Percentiles rank a stretch among this genome's conserved stretches.
These are phyloP conservation scores for Syngnathus rostellatus DNA, from an alignment of 2,797 vertebrate genomes.

Conservation along the genomic window DNA sequence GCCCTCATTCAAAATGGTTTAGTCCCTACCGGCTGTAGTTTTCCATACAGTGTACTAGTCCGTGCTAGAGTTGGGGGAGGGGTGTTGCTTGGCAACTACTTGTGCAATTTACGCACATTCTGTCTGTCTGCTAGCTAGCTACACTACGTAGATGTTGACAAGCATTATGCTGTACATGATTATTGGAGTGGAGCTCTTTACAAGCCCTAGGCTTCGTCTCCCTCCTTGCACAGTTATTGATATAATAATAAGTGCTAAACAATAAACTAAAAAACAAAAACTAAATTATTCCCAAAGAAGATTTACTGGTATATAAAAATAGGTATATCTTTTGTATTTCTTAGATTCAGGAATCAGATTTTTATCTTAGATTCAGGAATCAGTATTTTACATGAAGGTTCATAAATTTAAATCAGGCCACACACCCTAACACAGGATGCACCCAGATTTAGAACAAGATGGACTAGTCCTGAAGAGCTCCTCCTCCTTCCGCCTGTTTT, in stretches of 20 bases:
- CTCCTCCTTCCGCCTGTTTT: constrained; percentile 48
- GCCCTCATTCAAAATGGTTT: constrained; percentile 55
- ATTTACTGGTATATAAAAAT: neutral
- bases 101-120: constrained; percentile 44
- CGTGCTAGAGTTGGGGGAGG: constrained; percentile 65
- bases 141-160: constrained; percentile 24
- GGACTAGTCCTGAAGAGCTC: constrained; percentile 40
- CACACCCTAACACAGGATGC: constrained; percentile 13
- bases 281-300: neutral
- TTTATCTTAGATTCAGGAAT: neutral
- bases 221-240: no score
- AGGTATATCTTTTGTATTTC: neutral
- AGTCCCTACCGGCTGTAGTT: constrained; percentile 59
- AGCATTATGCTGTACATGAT: neutral
- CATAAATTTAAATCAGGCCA: neutral
- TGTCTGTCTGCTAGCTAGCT: constrained; percentile 56
- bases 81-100: constrained; percentile 61
- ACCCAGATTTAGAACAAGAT: constrained; percentile 30
- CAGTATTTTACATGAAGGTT: neutral
- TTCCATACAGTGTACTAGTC: constrained; percentile 61
- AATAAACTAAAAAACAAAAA: no score
- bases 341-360: neutral
- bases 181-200: no score
- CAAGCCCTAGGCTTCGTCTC: no score
- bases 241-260: no score